Percentiles rank a stretch among this genome's conserved stretches.
Conservation (phyloP, 2,797 vertebrate genomes). For the Brachymystax lenok region DNA sequence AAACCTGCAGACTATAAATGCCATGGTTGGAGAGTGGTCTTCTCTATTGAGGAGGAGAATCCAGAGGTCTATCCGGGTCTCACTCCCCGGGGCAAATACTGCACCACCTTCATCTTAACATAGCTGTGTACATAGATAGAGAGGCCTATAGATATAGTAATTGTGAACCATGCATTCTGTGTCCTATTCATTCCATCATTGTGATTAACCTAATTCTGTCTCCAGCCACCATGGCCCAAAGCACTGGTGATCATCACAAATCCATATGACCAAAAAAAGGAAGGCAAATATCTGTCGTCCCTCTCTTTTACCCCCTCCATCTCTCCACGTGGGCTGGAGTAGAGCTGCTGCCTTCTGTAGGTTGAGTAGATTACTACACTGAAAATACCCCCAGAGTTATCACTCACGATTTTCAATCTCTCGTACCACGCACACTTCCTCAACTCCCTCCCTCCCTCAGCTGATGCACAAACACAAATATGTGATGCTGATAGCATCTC, state of each 20-base stretch:
- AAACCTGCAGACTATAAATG: neutral
- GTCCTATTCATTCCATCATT: neutral
- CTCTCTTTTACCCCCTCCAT: conserved; percentile 13
- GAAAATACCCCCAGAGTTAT: neutral
- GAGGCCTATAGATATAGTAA: neutral
- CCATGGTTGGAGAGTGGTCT: neutral
- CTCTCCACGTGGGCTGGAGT: conserved; percentile 19
- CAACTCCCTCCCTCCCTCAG: conserved; percentile 8
- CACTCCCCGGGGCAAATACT: neutral
- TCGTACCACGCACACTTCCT: conserved; percentile 9
- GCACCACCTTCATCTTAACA: neutral
- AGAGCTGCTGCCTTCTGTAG: conserved; percentile 5
- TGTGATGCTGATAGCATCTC: conserved; percentile 51
- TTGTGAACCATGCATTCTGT: neutral
- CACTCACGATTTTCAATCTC: neutral
- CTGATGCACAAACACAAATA: conserved; percentile 3
- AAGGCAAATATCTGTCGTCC: neutral
- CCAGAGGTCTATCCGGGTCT: neutral
- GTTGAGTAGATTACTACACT: neutral
- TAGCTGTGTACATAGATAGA: neutral
- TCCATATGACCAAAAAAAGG: neutral
- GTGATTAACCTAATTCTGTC: neutral
- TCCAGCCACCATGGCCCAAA: neutral
- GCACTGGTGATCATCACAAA: neutral
- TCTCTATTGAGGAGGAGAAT: neutral